Evolutionary conservation across 1,140 invertebrate species (phyloP).

Genomic region (Tribolium madens): DNA sequence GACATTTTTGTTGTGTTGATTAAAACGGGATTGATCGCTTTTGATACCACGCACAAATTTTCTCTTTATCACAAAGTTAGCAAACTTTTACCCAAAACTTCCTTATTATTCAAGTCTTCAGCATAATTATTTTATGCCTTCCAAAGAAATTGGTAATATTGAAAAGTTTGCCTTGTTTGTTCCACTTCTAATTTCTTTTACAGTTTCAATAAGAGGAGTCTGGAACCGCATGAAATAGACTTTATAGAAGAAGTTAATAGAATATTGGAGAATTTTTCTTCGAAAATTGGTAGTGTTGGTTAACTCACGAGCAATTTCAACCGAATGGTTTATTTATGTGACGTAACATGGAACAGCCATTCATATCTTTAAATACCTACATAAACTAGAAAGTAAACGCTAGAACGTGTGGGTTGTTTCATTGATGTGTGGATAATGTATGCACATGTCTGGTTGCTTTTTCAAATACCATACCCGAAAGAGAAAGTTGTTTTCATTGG

Average conservation of each 20-base stretch:
- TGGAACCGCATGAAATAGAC: not conserved
- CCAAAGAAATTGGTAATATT: constrained; percentile 15
- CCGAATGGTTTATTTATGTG: constrained; percentile 28
- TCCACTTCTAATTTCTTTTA: not conserved
- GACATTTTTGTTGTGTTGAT: not conserved
- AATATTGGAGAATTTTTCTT: too few relatives aligned
- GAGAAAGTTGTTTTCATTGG: constrained; percentile 30
- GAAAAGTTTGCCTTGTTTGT: not conserved
- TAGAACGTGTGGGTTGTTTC: constrained; percentile 33
- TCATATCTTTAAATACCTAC: constrained; percentile 24
- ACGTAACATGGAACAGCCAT: constrained; percentile 19
- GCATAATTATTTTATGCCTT: constrained; percentile 8
- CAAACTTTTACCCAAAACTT: constrained; percentile 16
- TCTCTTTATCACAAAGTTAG: constrained; percentile 14
- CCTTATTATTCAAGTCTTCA: not conserved
- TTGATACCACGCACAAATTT: constrained; percentile 10
- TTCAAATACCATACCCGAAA: constrained; percentile 7
- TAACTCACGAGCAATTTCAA: not conserved
- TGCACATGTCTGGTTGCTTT: constrained; percentile 16
- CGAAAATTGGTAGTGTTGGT: not conserved
- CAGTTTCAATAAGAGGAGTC: not conserved
- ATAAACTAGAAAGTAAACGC: constrained; percentile 16
- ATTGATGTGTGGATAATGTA: constrained; percentile 30
- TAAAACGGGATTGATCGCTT: not conserved
- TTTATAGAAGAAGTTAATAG: too few relatives aligned